Percentiles rank a stretch among this genome's conserved stretches.
Evolutionary conservation across 2,888 invertebrate genomes (phyloP).

Genomic region (Mesodorylaimus sp.): DNA sequence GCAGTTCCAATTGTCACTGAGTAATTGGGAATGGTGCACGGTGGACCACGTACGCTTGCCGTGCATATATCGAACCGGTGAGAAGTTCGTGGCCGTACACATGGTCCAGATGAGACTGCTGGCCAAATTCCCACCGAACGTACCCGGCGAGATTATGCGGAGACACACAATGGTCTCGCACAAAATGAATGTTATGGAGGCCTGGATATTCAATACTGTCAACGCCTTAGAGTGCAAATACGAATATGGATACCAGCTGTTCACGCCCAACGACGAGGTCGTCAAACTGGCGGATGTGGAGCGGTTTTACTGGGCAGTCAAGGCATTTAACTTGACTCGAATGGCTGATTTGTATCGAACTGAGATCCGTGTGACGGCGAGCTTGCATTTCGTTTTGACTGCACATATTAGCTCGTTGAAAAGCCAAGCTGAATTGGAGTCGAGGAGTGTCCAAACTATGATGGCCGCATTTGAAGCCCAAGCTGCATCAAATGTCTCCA

Average conservation of each 20-base stretch:
- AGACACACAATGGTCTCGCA: slow-evolving; percentile 18
- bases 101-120: slow-evolving; percentile 21
- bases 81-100: slow-evolving; percentile 17
- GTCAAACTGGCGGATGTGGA: slow-evolving; percentile 17
- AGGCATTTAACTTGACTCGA: slow-evolving; percentile 15
- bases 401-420: slow-evolving; percentile 9
- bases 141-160: slow-evolving; percentile 15
- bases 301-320: slow-evolving; percentile 22
- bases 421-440: slow-evolving; percentile 5
- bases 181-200: slow-evolving; percentile 17
- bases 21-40: slow-evolving; percentile 11
- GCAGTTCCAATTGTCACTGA: slow-evolving; percentile 9
- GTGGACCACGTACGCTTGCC: slow-evolving; percentile 6
- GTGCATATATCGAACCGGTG: slow-evolving; percentile 7
- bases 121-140: slow-evolving; percentile 20
- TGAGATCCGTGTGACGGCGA: slow-evolving; percentile 12
- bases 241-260: slow-evolving; percentile 22
- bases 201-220: slow-evolving; percentile 22
- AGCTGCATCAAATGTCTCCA: too few relatives aligned
- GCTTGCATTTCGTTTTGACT: slow-evolving; percentile 8
- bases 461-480: too few relatives aligned
- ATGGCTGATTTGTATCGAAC: slow-evolving; percentile 15
- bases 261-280: slow-evolving; percentile 19
- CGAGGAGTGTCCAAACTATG: slow-evolving; percentile 10
- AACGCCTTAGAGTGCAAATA: slow-evolving; percentile 18